Evolutionary conservation across 2,113 vertebrate genomes (phyloP).

Genomic region (Pontoporia blainvillei): DNA sequence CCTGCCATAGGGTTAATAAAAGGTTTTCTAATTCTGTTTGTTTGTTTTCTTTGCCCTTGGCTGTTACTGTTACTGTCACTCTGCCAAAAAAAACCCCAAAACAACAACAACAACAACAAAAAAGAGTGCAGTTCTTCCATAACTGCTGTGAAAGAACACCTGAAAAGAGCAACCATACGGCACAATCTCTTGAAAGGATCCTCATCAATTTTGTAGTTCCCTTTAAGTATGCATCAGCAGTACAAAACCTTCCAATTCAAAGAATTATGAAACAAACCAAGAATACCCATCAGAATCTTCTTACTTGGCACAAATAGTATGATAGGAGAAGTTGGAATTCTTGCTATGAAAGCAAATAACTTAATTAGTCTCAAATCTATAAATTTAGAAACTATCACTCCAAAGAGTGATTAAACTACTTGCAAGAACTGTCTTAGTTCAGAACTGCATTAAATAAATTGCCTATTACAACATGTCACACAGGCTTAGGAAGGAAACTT

Average conservation of each 20-base stretch:
- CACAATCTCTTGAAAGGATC: not conserved
- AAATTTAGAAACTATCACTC: slow-evolving; percentile 4
- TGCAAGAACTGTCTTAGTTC: not conserved
- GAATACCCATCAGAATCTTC: not conserved
- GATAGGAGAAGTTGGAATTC: not conserved
- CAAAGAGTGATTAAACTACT: not conserved
- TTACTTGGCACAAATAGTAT: not conserved
- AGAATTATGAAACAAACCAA: not conserved
- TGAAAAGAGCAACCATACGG: not conserved
- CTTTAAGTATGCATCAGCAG: not conserved
- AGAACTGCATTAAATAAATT: not conserved
- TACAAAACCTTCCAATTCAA: not conserved
- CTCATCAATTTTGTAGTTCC: not conserved
- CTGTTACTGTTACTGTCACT: not conserved
- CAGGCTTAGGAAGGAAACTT: not conserved
- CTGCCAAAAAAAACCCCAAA: not conserved
- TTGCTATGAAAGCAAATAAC: not conserved
- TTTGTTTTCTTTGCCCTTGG: not conserved
- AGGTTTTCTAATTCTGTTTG: not conserved
- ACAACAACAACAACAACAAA: not conserved
- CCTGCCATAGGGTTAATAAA: not conserved
- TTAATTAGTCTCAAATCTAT: not conserved
- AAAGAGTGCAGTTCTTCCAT: not conserved
- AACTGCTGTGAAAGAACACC: not conserved
- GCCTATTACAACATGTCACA: not conserved